Evolutionary conservation across 2,888 invertebrate species (phyloP).

Genomic region (Lomographa bimaculata): DNA sequence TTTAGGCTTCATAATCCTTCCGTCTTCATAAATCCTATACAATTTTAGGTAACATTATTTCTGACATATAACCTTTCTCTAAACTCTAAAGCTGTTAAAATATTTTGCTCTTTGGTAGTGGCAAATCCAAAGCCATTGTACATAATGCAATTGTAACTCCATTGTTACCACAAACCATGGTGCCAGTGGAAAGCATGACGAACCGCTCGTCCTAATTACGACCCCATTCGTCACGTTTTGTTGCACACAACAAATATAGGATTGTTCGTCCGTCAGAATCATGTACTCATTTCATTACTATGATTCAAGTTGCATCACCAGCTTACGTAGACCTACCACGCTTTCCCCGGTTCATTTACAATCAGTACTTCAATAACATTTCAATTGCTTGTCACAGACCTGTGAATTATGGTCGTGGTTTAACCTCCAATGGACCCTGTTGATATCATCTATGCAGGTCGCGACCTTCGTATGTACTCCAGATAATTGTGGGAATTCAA

Average conservation of each 20-base stretch:
- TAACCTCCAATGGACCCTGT: slow-evolving; percentile 49
- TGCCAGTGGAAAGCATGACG: slow-evolving; percentile 34
- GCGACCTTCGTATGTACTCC: slow-evolving; percentile 62
- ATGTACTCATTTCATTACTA: slow-evolving; percentile 30
- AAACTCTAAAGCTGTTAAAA: neutral
- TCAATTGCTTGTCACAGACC: slow-evolving; percentile 34
- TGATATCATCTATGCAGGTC: slow-evolving; percentile 66
- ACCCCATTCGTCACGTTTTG: slow-evolving; percentile 50
- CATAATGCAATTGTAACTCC: slow-evolving; percentile 19
- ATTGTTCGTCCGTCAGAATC: slow-evolving; percentile 31
- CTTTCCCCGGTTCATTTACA: slow-evolving; percentile 29
- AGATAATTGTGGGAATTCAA: slow-evolving; percentile 53
- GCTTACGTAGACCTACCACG: slow-evolving; percentile 38
- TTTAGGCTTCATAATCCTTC: too few species aligned
- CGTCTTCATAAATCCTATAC: too few species aligned
- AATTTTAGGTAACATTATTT: too few species aligned
- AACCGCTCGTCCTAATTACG: slow-evolving; percentile 41
- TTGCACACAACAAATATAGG: slow-evolving; percentile 39
- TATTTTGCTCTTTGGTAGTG: neutral
- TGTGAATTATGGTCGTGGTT: slow-evolving; percentile 38
- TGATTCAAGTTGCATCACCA: slow-evolving; percentile 56
- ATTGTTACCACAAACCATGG: slow-evolving; percentile 29
- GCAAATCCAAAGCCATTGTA: slow-evolving; percentile 8
- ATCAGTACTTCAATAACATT: slow-evolving; percentile 17
- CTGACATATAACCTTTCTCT: too few species aligned